Percentiles rank a stretch among this genome's conserved stretches.
These are phyloP conservation scores for Taenioides sp. DNA, from an alignment of 2,797 vertebrate species.

Conservation along the genomic window DNA sequence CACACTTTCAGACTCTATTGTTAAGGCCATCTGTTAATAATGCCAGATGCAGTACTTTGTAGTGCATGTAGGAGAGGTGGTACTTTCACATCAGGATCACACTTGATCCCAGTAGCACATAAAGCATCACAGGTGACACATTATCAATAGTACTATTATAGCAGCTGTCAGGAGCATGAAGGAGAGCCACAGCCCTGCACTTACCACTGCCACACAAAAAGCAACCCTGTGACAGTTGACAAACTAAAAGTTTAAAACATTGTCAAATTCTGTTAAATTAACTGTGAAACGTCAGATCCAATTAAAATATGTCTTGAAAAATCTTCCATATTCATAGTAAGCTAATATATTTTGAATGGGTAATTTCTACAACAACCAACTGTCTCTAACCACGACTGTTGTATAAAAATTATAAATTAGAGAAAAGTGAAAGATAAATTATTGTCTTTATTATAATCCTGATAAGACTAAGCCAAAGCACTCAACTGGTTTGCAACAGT, in stretches of 20 bases:
- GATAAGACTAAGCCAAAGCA: neutral
- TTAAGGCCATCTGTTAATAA: no score
- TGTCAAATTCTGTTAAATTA: neutral
- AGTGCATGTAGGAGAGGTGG: neutral
- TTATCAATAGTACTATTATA: constrained; percentile 70
- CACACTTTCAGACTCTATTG: no score
- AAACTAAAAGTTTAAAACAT: neutral
- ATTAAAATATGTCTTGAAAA: neutral
- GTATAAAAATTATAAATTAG: no score
- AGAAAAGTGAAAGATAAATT: neutral
- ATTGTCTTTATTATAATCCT: neutral
- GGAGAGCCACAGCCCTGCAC: constrained; percentile 37
- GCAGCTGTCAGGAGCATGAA: constrained; percentile 54
- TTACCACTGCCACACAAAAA: constrained; percentile 18
- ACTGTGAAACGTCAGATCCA: neutral
- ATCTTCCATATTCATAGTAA: no score
- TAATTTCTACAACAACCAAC: no score
- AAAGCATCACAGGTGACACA: constrained; percentile 52
- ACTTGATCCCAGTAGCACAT: constrained; percentile 47
- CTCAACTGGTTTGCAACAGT: neutral
- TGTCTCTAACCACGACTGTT: no score
- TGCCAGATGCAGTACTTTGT: constrained; percentile 24
- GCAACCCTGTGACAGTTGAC: neutral
- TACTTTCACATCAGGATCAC: constrained; percentile 44
- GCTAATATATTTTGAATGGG: no score